Conservation (phyloP, 2,888 invertebrate genomes). For the Ecdyonurus torrentis region DNA sequence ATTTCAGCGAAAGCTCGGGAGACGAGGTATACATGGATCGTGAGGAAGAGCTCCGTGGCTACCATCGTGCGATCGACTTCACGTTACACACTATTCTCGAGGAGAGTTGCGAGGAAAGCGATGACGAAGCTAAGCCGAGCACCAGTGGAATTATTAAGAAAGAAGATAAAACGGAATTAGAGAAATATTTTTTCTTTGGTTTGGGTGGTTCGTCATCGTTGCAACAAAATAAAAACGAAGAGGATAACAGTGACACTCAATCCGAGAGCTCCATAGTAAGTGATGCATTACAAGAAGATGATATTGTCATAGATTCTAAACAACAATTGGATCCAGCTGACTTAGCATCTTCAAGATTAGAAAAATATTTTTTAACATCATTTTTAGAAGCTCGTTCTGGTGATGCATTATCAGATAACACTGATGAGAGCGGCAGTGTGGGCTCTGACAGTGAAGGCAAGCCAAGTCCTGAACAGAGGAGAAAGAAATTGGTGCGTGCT, state of each 20-base stretch:
- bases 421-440: conserved; percentile 56
- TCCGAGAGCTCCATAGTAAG: background rate
- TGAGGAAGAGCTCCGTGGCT: conserved; percentile 67
- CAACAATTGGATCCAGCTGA: conserved; percentile 44
- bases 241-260: conserved; percentile 18
- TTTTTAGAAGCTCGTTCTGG: conserved; percentile 49
- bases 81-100: conserved; percentile 86
- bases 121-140: conserved; percentile 47
- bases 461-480: conserved; percentile 71
- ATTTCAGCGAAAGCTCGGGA: conserved; percentile 32
- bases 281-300: background rate
- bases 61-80: conserved; percentile 71
- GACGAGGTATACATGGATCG: conserved; percentile 46
- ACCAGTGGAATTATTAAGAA: conserved; percentile 17
- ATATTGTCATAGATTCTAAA: background rate
- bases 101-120: conserved; percentile 85
- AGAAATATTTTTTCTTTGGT: conserved; percentile 81
- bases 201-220: conserved; percentile 57
- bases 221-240: conserved; percentile 28
- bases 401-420: conserved; percentile 29
- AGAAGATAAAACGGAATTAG: conserved; percentile 44
- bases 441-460: conserved; percentile 81
- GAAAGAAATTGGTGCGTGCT: conserved; percentile 55
- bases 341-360: conserved; percentile 65
- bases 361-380: conserved; percentile 77